Conservation (phyloP, 2,888 invertebrate genomes). For the Rhagonycha lutea region DNA sequence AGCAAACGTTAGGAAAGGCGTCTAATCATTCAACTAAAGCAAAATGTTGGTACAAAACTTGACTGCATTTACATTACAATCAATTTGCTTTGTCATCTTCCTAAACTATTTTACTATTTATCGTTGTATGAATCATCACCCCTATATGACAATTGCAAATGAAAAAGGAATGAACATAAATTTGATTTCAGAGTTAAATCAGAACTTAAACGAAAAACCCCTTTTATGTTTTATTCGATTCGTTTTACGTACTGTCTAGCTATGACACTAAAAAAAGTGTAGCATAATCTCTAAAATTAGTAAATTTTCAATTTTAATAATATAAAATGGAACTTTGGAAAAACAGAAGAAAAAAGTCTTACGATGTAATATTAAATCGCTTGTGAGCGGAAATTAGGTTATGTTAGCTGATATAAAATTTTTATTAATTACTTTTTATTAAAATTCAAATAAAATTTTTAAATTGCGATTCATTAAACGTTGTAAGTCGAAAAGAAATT, state of each 20-base stretch:
- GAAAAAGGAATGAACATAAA: neutral
- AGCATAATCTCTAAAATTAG: no score
- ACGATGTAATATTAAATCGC: neutral
- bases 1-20: constrained; percentile 21
- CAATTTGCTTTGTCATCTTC: constrained; percentile 23
- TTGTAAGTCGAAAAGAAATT: neutral
- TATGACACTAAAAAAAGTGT: no score
- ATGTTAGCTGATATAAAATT: neutral
- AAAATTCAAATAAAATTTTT: neutral
- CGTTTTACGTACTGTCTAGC: no score
- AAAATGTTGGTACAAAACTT: constrained; percentile 15
- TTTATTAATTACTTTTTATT: neutral
- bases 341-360: no score
- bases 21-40: constrained; percentile 20
- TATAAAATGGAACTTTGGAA: no score
- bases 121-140: constrained; percentile 20
- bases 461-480: neutral
- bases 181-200: neutral
- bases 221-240: no score
- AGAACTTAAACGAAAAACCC: no score
- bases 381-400: neutral
- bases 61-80: constrained; percentile 25
- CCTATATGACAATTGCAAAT: neutral
- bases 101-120: constrained; percentile 16
- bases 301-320: no score